These are phyloP conservation scores for Archilochus colubris DNA, from an alignment of 2,113 vertebrate species.

Conservation along the genomic window DNA sequence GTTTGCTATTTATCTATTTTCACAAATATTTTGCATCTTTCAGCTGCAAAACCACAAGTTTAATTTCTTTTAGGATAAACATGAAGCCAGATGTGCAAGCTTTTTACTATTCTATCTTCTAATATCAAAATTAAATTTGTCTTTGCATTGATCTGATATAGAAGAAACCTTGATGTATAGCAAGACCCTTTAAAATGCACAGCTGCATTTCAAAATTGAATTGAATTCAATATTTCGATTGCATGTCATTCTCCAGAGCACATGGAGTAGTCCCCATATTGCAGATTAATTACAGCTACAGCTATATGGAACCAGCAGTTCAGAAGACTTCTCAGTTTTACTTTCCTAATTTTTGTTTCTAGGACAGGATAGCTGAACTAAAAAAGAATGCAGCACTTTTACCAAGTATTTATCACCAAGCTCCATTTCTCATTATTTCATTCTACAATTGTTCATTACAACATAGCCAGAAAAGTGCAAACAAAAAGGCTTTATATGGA, in stretches of 20 bases:
- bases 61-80: not conserved
- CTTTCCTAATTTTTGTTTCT: not conserved
- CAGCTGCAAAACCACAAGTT: not conserved
- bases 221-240: no score
- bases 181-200: not conserved
- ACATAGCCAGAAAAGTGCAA: not conserved
- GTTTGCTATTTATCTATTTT: not conserved
- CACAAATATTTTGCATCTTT: not conserved
- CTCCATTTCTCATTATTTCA: not conserved
- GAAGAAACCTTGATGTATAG: not conserved
- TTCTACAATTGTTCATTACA: not conserved
- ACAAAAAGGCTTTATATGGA: not conserved
- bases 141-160: not conserved
- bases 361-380: not conserved
- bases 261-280: not conserved
- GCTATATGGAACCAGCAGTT: not conserved
- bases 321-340: not conserved
- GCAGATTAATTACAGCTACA: not conserved
- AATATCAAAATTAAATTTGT: not conserved
- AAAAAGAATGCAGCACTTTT: not conserved
- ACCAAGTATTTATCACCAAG: not conserved
- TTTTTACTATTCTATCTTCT: not conserved
- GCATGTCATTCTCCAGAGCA: not conserved
- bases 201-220: not conserved
- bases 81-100: not conserved